Base-by-base conservation (phyloP, 2,888 invertebrate genomes). In the Andrena trimmerana region DNA sequence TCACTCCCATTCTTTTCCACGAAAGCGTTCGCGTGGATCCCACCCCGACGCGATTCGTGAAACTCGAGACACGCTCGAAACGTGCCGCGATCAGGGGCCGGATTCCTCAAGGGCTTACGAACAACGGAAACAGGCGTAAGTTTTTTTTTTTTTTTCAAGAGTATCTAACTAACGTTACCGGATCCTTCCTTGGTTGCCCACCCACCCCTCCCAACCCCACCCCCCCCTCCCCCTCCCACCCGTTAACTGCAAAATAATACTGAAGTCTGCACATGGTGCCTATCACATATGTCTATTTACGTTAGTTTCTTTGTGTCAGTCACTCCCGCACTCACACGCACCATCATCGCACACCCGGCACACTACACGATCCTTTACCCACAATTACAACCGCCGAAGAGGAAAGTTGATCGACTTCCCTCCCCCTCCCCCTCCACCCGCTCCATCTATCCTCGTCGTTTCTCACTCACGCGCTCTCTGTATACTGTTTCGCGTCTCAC, bases 201-300 rank as follows among this genome's bases (percentile, higher is more conserved):
- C 42, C 42, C 42, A 4, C 42, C 42, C 42, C 0, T 3, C 10
- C 42, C 42, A 16, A 4, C 42, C 42, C 42, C 0, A 13, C 36
- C 2, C 36, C 36, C 36, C 29, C 29, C 29, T 3, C 42, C 13
- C 42, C 13, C 2, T 16, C 42, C 42, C 42, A 42, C 84, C 88
- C 81, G 84, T 92, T 90, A 91, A 91, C 91, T 92, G 93, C 90
- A 94, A 94, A 94, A 93, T 94, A 94, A 94, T 94, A 94, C 94
- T 94, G 94, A 93, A 94, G 92, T 93, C 92, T 91, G 94, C 94
- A 93, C 94, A 90, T 93, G 92, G 94, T 94, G 94, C 94, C 93
- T 94, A 94, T 94, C 94, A 94, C 94, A 94, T 93, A 92, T 92
- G 90, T 92, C 92, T 93, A 92, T 86, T 78, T 85, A 73, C 81